Percentiles rank a stretch among this genome's conserved stretches.
Conservation (phyloP, 2,888 invertebrate genomes). For the Theodoxus fluviatilis region DNA sequence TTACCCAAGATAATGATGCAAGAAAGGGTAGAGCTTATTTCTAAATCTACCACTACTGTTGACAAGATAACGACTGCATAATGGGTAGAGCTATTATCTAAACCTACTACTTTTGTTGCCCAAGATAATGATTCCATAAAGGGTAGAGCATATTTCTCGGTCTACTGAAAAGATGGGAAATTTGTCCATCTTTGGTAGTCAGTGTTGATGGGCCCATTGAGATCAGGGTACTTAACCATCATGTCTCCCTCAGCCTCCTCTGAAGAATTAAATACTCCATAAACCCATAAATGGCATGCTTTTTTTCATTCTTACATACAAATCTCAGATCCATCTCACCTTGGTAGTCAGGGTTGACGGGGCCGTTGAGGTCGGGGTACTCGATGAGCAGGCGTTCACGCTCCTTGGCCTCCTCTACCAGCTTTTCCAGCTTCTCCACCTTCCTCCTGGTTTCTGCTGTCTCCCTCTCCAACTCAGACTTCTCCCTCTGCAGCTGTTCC, state of each 20-base stretch:
- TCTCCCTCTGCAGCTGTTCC: conserved; percentile 44
- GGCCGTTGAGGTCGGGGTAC: conserved; percentile 64
- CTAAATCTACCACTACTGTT: too few relatives aligned
- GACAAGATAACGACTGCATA: too few relatives aligned
- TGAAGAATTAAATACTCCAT: neutral
- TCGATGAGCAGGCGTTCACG: conserved; percentile 59
- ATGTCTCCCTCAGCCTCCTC: neutral
- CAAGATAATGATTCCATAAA: too few relatives aligned
- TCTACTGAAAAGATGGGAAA: too few relatives aligned
- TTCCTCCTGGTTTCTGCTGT: conserved; percentile 42
- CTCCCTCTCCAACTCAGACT: conserved; percentile 40
- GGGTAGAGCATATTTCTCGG: too few relatives aligned
- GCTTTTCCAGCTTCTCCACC: conserved; percentile 39
- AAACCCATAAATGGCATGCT: too few relatives aligned
- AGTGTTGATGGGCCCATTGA: conserved; percentile 62
- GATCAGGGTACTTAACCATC: neutral
- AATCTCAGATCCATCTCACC: conserved; percentile 50
- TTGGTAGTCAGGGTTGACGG: conserved; percentile 56
- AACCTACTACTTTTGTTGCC: too few relatives aligned
- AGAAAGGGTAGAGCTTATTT: too few relatives aligned
- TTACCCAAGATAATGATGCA: too few relatives aligned
- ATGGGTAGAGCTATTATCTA: too few relatives aligned
- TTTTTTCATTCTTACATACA: too few relatives aligned
- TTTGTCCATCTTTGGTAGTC: conserved; percentile 51
- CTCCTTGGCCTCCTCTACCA: conserved; percentile 50